phyloP scores from a whole-genome alignment of 2,113 vertebrate genomes.

The Machaerirhynchus nigripectus region DNA sequence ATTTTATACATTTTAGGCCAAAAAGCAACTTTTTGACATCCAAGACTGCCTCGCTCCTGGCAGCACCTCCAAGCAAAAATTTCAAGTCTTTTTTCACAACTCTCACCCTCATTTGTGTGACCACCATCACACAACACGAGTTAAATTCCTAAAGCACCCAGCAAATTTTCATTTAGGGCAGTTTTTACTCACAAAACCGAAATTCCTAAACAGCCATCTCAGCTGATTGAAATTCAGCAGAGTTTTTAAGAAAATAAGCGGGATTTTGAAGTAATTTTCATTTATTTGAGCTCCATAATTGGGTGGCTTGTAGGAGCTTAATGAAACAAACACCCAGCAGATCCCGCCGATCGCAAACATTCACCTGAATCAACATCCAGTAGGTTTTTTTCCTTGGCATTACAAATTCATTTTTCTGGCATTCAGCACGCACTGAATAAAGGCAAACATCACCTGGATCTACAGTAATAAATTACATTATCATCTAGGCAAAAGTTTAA shows the following conservation, averaged over 20 bases:
- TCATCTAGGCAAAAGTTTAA: background rate
- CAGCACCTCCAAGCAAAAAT: background rate
- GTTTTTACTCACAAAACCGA: background rate
- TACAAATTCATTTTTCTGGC: slow-evolving; percentile 28
- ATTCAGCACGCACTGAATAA: background rate
- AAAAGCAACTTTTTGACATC: accelerated
- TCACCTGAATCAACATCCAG: background rate
- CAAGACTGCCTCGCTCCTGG: background rate
- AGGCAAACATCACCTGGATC: slow-evolving; percentile 53
- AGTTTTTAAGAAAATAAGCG: slow-evolving; percentile 61
- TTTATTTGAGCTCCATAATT: slow-evolving; percentile 77
- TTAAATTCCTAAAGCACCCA: background rate
- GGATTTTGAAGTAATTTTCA: slow-evolving; percentile 71
- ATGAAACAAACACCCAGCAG: slow-evolving; percentile 73
- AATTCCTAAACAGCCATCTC: slow-evolving; percentile 11
- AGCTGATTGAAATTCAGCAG: slow-evolving; percentile 66
- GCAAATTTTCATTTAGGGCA: background rate
- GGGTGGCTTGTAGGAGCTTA: slow-evolving; percentile 70
- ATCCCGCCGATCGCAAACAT: slow-evolving; percentile 22
- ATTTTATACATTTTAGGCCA: background rate
- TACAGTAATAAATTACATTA: slow-evolving; percentile 22
- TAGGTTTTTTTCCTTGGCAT: background rate
- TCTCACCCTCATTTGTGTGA: background rate
- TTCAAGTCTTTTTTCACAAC: background rate
- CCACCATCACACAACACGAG: background rate